These are phyloP conservation scores for Armadillidium nasatum DNA, from an alignment of 1,140 invertebrate genomes.

Conservation along the genomic window DNA sequence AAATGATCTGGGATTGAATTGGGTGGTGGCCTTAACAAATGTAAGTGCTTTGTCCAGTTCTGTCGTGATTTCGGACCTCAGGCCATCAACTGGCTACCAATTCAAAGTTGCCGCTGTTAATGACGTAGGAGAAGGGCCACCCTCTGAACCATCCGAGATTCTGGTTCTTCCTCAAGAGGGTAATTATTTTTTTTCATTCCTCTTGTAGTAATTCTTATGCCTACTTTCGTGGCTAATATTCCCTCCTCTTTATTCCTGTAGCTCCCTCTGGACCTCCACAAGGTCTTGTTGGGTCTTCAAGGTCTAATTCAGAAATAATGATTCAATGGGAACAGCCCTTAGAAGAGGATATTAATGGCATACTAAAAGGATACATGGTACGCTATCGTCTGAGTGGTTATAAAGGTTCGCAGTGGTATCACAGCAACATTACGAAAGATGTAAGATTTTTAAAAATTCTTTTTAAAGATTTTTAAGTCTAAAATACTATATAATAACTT, in stretches of 20 bases:
- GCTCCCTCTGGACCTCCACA: conserved; percentile 82
- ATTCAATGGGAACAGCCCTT: conserved; percentile 94
- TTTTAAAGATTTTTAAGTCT: too few species aligned
- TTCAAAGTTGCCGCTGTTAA: conserved; percentile 94
- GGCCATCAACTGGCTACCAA: conserved; percentile 90
- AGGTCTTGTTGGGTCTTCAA: conserved; percentile 82
- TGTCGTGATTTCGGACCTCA: conserved; percentile 75
- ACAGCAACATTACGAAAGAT: conserved; percentile 65
- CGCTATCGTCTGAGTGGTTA: conserved; percentile 87
- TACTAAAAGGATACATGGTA: conserved; percentile 87
- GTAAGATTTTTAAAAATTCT: too few species aligned
- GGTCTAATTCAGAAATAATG: conserved; percentile 90
- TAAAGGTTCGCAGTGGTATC: conserved; percentile 76
- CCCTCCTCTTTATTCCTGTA: conserved; percentile 48
- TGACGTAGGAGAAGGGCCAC: conserved; percentile 85
- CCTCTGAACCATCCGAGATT: conserved; percentile 78
- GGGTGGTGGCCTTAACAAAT: conserved; percentile 82
- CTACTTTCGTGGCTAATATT: background rate
- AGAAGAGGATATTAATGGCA: conserved; percentile 89
- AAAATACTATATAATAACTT: too few species aligned
- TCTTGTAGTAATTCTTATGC: too few species aligned
- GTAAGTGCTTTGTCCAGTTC: conserved; percentile 72
- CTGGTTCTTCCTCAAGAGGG: conserved; percentile 83
- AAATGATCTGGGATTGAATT: conserved; percentile 58
- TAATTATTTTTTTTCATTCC: too few species aligned